Evolutionary conservation across 2,113 vertebrate species (phyloP).

Genomic region (Channa maculata): DNA sequence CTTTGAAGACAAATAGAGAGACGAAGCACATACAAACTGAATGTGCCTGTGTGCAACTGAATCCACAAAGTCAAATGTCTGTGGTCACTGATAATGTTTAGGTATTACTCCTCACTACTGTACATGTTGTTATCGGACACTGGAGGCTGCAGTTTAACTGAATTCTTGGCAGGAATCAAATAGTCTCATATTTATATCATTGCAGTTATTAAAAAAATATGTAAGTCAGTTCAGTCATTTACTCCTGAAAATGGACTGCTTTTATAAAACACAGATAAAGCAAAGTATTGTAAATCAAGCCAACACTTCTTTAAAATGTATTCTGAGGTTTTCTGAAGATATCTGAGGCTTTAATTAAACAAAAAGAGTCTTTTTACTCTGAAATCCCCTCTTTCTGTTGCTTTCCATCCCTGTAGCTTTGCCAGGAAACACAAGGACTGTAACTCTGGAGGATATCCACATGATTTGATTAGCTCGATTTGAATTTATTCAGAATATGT

Average conservation of each 20-base stretch:
- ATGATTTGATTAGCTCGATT: too few species aligned
- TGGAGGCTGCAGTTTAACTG: background rate
- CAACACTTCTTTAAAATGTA: too few species aligned
- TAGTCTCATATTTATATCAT: background rate
- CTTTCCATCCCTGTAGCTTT: too few species aligned
- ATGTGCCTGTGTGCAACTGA: conserved; percentile 14
- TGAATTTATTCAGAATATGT: too few species aligned
- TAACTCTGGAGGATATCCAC: background rate
- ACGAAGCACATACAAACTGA: conserved; percentile 20
- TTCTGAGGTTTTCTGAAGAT: too few species aligned
- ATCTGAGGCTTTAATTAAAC: too few species aligned
- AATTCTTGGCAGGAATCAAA: background rate
- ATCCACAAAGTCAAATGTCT: conserved; percentile 7
- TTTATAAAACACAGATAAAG: too few species aligned
- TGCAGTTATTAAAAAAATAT: too few species aligned
- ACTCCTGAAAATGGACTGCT: too few species aligned
- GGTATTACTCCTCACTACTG: background rate
- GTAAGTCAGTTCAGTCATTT: too few species aligned
- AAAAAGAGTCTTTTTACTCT: background rate
- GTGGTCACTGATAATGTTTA: background rate
- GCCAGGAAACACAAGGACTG: background rate
- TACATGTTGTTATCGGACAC: background rate
- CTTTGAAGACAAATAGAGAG: conserved; percentile 74
- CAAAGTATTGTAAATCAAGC: too few species aligned
- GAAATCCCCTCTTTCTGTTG: background rate